phyloP scores from a whole-genome alignment of 2,888 invertebrate genomes.

The Orthosia cruda region DNA sequence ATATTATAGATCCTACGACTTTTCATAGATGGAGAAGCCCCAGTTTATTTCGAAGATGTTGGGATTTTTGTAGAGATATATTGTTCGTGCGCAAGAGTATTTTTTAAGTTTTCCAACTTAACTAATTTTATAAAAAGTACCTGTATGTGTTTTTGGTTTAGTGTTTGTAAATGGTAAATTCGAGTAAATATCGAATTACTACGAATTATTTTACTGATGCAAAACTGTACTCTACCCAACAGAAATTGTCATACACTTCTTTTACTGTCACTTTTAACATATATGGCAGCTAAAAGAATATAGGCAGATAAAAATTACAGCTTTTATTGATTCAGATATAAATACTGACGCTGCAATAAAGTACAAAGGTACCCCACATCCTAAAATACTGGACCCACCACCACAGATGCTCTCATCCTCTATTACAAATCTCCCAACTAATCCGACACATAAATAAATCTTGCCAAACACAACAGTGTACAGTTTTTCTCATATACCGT shows the following conservation, averaged over 20 bases:
- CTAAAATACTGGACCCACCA: neutral
- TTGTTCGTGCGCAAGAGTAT: no score
- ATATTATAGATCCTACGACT: neutral
- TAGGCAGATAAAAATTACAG: no score
- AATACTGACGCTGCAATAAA: neutral
- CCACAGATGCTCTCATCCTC: conserved; percentile 14
- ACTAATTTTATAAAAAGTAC: no score
- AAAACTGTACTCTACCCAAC: no score
- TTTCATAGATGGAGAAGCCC: conserved; percentile 2
- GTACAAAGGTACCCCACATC: neutral
- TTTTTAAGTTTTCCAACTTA: no score
- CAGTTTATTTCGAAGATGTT: neutral
- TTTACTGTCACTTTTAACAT: no score
- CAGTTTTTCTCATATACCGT: conserved; percentile 43
- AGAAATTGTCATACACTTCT: no score
- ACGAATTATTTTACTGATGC: no score
- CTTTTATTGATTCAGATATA: neutral
- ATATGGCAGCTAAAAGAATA: no score
- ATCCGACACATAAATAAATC: conserved; percentile 33
- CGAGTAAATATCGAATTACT: no score
- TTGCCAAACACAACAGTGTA: conserved; percentile 42
- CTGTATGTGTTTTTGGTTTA: no score
- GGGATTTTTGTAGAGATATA: neutral
- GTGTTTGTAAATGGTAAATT: no score
- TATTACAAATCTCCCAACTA: conserved; percentile 36